Percentiles rank a stretch among this genome's conserved stretches.
These are phyloP conservation scores for Tiliacea aurago DNA, from an alignment of 2,888 invertebrate species.

Conservation along the genomic window DNA sequence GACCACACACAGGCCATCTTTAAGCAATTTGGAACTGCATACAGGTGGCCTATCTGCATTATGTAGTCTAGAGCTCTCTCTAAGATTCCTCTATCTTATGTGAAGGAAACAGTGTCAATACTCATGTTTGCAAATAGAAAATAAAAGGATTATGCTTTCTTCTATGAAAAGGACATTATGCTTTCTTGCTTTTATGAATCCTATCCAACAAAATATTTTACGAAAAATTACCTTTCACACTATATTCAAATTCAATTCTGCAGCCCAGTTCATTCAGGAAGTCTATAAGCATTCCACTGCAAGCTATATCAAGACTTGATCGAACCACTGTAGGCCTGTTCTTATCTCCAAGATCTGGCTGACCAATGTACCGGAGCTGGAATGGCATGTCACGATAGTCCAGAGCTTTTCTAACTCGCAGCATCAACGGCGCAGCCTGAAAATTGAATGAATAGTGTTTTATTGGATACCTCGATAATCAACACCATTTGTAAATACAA, in stretches of 20 bases:
- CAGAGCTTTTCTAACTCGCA: slow-evolving; percentile 96
- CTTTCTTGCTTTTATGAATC: not conserved
- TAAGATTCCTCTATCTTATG: not conserved
- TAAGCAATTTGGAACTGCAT: no score
- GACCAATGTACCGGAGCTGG: slow-evolving; percentile 97
- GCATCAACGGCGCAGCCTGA: slow-evolving; percentile 92
- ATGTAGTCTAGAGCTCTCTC: not conserved
- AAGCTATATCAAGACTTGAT: slow-evolving; percentile 97
- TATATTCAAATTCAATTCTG: slow-evolving; percentile 97
- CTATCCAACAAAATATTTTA: not conserved
- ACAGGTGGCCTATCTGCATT: not conserved
- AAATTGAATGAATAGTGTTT: slow-evolving; percentile 54
- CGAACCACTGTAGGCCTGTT: slow-evolving; percentile 97
- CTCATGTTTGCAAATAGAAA: not conserved
- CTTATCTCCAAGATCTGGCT: slow-evolving; percentile 97
- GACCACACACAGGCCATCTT: no score
- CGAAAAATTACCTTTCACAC: slow-evolving; percentile 92
- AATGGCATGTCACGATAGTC: slow-evolving; percentile 96
- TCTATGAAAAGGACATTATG: no score
- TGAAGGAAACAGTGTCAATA: not conserved
- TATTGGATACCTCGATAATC: not conserved
- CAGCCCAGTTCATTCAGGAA: slow-evolving; percentile 98
- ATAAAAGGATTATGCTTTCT: not conserved
- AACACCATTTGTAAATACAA: not conserved
- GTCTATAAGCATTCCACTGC: slow-evolving; percentile 96